Evolutionary conservation across 92 coral and sea anemone species (phyloP).

Genomic region (Pocillopora grandis): DNA sequence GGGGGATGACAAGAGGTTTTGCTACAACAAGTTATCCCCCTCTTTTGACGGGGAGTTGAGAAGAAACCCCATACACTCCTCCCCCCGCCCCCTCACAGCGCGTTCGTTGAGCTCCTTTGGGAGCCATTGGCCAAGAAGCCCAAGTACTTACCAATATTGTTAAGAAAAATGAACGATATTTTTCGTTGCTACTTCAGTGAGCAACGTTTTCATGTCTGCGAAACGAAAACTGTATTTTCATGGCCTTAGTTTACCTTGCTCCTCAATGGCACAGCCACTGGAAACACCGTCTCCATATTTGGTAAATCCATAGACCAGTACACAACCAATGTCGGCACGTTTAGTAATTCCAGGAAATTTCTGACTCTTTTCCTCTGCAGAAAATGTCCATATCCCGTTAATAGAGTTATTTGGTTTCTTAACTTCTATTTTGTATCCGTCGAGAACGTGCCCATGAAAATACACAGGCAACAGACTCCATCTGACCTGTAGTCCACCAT

Average conservation of each 20-base stretch:
- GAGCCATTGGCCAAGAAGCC: no score
- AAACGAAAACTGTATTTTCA: neutral
- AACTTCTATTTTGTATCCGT: constrained; percentile 2
- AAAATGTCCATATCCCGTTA: neutral
- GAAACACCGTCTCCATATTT: constrained; percentile 5
- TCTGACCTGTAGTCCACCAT: neutral
- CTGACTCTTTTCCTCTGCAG: neutral
- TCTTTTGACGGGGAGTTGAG: no score
- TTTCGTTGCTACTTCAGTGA: no score
- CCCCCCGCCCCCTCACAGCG: no score
- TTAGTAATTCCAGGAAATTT: neutral
- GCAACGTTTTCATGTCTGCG: no score
- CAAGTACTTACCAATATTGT: no score
- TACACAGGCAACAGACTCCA: constrained; percentile 33
- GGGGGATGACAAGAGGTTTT: no score
- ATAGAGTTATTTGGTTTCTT: neutral
- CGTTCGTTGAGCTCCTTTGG: no score
- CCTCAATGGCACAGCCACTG: neutral
- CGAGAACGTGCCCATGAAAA: constrained; percentile 15
- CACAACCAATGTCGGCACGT: constrained; percentile 8
- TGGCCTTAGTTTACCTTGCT: neutral
- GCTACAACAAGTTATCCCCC: no score
- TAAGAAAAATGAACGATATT: no score
- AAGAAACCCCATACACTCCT: no score
- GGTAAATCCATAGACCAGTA: constrained; percentile 16